phyloP scores from a whole-genome alignment of 2,888 invertebrate genomes.

The Prosapia bicincta region DNA sequence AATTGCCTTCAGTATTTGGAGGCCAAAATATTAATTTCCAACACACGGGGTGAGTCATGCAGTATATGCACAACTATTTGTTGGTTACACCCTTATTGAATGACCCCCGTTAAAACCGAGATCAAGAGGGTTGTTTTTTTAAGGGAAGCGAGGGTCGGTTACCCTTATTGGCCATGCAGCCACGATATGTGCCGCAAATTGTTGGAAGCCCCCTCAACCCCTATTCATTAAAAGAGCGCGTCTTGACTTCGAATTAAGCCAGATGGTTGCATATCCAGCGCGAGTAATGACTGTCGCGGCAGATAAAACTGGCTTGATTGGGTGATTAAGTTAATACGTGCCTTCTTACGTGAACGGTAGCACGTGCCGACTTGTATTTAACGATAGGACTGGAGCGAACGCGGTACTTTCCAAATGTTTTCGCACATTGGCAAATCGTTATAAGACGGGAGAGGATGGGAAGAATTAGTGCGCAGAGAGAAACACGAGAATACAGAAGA shows the following conservation, averaged over 20 bases:
- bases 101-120: background rate
- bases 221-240: background rate
- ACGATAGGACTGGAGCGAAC: too few relatives aligned
- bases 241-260: background rate
- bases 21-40: too few relatives aligned
- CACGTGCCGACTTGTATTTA: too few relatives aligned
- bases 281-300: background rate
- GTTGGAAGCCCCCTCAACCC: background rate
- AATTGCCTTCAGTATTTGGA: too few relatives aligned
- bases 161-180: background rate
- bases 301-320: background rate
- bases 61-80: background rate
- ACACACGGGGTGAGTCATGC: background rate
- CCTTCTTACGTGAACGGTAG: too few relatives aligned
- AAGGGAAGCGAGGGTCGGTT: background rate
- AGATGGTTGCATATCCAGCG: background rate
- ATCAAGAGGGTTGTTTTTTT: constrained; percentile 2
- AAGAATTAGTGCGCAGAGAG: too few relatives aligned
- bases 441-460: too few relatives aligned
- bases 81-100: background rate
- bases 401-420: too few relatives aligned
- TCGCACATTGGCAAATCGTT: too few relatives aligned
- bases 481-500: too few relatives aligned
- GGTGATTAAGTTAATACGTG: too few relatives aligned
- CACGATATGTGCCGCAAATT: background rate